Base-by-base conservation (phyloP, 2,113 vertebrate species). In the Eclectus roratus region DNA sequence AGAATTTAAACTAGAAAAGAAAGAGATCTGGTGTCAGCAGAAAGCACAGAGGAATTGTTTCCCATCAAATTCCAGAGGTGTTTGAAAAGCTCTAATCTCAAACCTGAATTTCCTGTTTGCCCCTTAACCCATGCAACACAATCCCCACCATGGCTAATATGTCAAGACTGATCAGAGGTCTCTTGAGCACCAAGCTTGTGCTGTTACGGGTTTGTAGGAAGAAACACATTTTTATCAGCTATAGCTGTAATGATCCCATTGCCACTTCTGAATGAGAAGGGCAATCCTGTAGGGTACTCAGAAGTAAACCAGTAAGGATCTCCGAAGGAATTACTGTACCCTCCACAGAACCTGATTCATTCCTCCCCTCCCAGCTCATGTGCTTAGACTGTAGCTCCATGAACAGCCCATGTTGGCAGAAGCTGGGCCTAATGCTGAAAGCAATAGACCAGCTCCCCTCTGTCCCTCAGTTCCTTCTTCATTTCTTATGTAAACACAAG, bases 381-480 rank as follows among this genome's bases (percentile, higher is more conserved):
- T 20, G 18, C 39, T 33, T 39, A 21, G 33, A 35, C 44, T 82
- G 56, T 47, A 66, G 16, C 15, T 74, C 16, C 25, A 6, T 11
- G 13, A 77, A 47, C 39, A 65, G 68, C 21, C 44, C 39, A 24
- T 11, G 46, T 1, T 27, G 49, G 17, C 37, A 72, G 70, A 65
- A 41, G 21, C 27, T 65, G 41, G 11, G 25, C 16, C 23, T 70
- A 17, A 41, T 14, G 7, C 27, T 28, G 31, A 81, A 64, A 79
- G 19, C 5, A 39, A 11, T n/a, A 69, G 13, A 11, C 1, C 0
- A 6, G 25, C 10, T 73, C 28, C 19, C 4, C 31, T 37, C 23
- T 89, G 41, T 4, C 61, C 28, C 24, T 77, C 49, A 70, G 28
- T 50, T 84, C 19, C 20, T 8, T 64, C 41, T 83, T 71, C 17